A percentile compares a stretch with the other conserved stretches of the same genome.
Evolutionary conservation across 2,797 vertebrate genomes (phyloP).

Genomic region (Acrossocheilus fasciatus): DNA sequence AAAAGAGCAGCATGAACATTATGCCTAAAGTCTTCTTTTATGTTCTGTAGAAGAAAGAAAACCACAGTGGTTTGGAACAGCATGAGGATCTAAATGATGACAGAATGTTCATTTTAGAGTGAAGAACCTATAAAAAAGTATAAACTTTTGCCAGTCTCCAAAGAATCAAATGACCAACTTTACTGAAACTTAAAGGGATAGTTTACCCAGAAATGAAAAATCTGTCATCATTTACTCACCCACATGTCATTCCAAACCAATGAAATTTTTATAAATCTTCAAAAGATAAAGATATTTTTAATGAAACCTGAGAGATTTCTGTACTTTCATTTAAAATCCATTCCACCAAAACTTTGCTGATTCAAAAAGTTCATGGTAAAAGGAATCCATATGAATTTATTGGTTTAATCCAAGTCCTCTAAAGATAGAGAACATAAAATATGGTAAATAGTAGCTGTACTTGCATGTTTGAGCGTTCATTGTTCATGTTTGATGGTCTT

Average conservation of each 20-base stretch:
- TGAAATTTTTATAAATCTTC: neutral
- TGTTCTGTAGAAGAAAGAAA: constrained; percentile 1
- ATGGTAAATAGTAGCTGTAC: neutral
- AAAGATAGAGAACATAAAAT: neutral
- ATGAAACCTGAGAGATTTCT: neutral
- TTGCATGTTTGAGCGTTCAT: neutral
- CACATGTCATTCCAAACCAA: neutral
- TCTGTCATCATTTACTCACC: neutral
- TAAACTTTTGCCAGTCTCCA: neutral
- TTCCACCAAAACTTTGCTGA: neutral
- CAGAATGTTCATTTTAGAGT: neutral
- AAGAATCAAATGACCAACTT: neutral
- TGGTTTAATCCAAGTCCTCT: neutral
- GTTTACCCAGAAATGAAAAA: neutral
- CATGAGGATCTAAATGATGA: neutral
- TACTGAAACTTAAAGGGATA: neutral
- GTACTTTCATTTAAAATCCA: too few relatives aligned
- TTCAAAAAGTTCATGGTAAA: neutral
- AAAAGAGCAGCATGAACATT: neutral
- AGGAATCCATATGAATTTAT: neutral
- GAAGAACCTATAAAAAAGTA: neutral
- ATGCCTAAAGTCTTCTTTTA: neutral
- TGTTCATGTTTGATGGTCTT: neutral
- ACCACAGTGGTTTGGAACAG: neutral
- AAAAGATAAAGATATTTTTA: neutral